Evolutionary conservation across 2,888 invertebrate genomes (phyloP), one percentile per base, ranked within the genome.

Genomic region (Agrochola circellaris): DNA sequence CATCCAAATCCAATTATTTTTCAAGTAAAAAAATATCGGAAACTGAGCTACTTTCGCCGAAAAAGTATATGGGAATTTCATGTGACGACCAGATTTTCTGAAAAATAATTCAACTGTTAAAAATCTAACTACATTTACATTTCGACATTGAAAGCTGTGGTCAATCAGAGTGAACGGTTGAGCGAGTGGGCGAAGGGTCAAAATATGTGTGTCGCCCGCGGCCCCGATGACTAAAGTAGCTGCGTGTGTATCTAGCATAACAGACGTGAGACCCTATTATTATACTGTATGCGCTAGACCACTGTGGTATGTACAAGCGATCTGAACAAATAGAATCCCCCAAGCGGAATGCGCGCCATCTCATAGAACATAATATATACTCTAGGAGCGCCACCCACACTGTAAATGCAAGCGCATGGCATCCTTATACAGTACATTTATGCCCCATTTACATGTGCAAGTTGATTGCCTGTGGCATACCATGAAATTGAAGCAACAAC

Each of bases 41-140:
- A 99, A 99, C 91, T 98, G 98, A 13, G 97, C 98, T 9, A 99
- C 88, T 95, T 99, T 98, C 0, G 98, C 98, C 1, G 98, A 95
- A 48, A 98, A 92, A 0, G 99, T 99, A 93, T 99, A 99, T 0
- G 99, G 99, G 93, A 96, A 99, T 93, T 98, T 98, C 99, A 99
- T 99, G 69, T 98, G 98, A 77, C 98, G 97, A 75, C 97, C 97
- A 73, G 96, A 95, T 89, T 95, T 95, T 48, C 96, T 96, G 92
- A 72, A 94, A 79, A 70, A 61, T 2, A 68, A 66, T 72, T 20
- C 23, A 79, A 26, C 17, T 34, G 23, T 69, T 64, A 11, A 20
- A 73, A 60, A 17, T 2, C 11, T 13, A 17, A 23, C 6, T 23
- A 51, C 2, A 8, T 42, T 42, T n/a, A n/a, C 11, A 26, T 26